Evolutionary conservation across 2,113 vertebrate species (phyloP).

Genomic region (Fukomys damarensis): DNA sequence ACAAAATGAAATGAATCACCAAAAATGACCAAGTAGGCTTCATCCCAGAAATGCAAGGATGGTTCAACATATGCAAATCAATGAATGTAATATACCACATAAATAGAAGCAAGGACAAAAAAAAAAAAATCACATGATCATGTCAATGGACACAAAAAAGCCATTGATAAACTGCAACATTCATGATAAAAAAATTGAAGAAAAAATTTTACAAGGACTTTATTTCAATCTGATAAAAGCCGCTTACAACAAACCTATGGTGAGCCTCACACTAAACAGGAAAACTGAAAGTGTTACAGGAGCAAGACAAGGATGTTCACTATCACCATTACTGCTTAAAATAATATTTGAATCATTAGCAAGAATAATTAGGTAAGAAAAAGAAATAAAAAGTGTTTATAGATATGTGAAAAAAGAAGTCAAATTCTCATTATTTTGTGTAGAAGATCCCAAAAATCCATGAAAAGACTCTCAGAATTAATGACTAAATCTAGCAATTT

Average conservation of each 20-base stretch:
- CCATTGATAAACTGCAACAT: neutral
- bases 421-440: neutral
- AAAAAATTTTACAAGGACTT: neutral
- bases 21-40: neutral
- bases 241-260: neutral
- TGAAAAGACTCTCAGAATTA: neutral
- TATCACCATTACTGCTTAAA: neutral
- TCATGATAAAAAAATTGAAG: neutral
- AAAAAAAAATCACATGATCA: neutral
- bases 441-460: neutral
- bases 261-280: neutral
- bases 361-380: neutral
- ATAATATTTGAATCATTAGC: neutral
- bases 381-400: neutral
- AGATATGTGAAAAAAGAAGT: neutral
- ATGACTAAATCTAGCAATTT: neutral
- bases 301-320: neutral
- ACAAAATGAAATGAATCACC: neutral
- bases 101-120: neutral
- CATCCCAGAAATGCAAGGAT: neutral
- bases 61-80: neutral
- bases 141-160: neutral
- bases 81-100: neutral
- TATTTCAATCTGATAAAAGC: neutral
- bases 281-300: neutral